Percentiles rank a stretch among this genome's conserved stretches.
Conservation (phyloP, 2,113 vertebrate species). For the Equus przewalskii region DNA sequence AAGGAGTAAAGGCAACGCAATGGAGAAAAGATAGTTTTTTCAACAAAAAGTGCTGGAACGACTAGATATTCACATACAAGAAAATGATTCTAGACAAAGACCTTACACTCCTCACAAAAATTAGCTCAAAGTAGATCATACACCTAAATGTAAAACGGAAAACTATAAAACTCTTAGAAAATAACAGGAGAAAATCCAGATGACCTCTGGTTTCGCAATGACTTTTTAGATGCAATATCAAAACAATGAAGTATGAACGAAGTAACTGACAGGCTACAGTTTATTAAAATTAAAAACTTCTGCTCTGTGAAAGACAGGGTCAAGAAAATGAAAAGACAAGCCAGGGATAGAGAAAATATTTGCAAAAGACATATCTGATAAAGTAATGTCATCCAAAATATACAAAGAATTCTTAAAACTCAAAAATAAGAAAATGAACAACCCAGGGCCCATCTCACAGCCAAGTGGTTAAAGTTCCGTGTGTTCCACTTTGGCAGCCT, state of each 20-base stretch:
- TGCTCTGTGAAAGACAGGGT: conserved; percentile 10
- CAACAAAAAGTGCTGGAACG: neutral
- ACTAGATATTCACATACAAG: neutral
- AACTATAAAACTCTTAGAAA: conserved; percentile 8
- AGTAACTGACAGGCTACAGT: neutral
- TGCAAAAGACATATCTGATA: neutral
- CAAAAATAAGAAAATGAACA: neutral
- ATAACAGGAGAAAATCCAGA: neutral
- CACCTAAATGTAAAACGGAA: neutral
- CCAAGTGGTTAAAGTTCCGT: no score
- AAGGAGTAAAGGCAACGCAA: neutral
- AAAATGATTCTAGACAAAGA: neutral
- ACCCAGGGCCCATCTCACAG: neutral
- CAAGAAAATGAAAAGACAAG: neutral
- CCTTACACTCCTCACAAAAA: neutral
- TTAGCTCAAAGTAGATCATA: neutral
- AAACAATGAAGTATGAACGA: conserved; percentile 15
- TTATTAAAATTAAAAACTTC: conserved; percentile 31
- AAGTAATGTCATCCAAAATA: conserved; percentile 22
- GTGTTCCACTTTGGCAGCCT: no score
- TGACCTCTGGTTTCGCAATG: neutral
- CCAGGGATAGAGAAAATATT: neutral
- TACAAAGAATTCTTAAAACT: conserved; percentile 11
- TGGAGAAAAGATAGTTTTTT: neutral
- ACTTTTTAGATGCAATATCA: neutral